phyloP scores from a whole-genome alignment of 2,113 vertebrate species.

The Platanista minor region DNA sequence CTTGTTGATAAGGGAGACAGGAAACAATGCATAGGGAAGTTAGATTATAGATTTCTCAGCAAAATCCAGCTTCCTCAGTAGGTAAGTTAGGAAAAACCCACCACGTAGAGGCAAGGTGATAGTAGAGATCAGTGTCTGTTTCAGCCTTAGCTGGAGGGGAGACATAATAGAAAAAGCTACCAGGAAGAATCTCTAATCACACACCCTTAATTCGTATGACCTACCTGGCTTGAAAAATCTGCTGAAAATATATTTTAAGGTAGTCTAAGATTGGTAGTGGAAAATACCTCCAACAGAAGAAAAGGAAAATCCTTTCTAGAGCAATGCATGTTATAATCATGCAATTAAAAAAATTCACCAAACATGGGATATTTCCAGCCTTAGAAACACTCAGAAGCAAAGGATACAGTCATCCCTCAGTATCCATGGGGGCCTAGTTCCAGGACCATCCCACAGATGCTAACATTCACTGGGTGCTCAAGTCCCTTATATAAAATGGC shows the following conservation, averaged over 20 bases:
- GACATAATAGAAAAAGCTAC: neutral
- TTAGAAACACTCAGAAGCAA: neutral
- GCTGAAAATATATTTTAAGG: neutral
- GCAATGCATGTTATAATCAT: neutral
- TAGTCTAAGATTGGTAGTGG: neutral
- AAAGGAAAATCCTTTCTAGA: neutral
- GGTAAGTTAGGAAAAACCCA: neutral
- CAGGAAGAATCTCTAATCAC: neutral
- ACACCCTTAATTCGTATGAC: neutral
- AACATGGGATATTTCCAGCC: neutral
- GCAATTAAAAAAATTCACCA: neutral
- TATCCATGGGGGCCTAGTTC: neutral
- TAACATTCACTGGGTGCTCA: neutral
- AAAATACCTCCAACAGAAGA: neutral
- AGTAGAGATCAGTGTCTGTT: neutral
- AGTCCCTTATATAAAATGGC: neutral
- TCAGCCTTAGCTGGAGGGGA: neutral
- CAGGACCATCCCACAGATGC: neutral
- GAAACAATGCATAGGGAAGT: neutral
- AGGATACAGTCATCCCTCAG: neutral
- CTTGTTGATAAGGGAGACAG: neutral
- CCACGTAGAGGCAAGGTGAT: neutral
- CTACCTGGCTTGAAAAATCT: neutral
- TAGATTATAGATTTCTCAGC: neutral
- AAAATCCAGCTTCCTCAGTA: neutral